Base-by-base conservation (phyloP, 2,888 invertebrate species). In the Masnerella sp. region DNA sequence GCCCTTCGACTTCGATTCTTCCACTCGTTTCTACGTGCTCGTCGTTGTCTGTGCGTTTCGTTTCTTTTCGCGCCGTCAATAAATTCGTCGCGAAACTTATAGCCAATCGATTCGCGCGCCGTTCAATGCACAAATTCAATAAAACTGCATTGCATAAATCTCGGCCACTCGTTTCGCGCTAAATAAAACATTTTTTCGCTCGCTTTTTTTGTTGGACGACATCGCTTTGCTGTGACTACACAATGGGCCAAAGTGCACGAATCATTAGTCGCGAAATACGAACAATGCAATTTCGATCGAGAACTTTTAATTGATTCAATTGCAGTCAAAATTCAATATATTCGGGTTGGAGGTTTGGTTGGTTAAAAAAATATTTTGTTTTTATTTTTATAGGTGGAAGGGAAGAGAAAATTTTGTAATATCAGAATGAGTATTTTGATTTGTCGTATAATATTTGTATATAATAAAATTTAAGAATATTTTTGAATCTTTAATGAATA, bases 1-100 rank as follows among this genome's bases (percentile, higher is more conserved):
- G 74, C 75, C 74, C 78, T 78, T 78, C 79, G 78, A 79, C 80
- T 77, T 77, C 77, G 77, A 73, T 73, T 75, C 74, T 76, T 76
- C 64, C 49, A 59, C 64, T 36, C 75, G 73, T 72, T 62, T 28
- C 47, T 20, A 12, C 42, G 56, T 51, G 51, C 36, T 58, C 65
- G 43, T 76, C 78, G 75, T 78, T 59, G 73, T 75, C 75, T 73
- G 65, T 18, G 40, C 11, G 11, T 74, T 75, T 73, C 75, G 78
- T 79, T 79, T 81, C 78, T 76, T 77, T 77, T 77, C 47, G 28
- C 15, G 7, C 25, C 32, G 34, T 42, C 58, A 36, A 28, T 52
- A 59, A 65, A 65, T 71, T 65, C 59, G 54, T 52, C 59, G 38
- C 59, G 30, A 52, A 65, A 71, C 45, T 70, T 70, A 62, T 70